Conservation (phyloP, 1,140 invertebrate species). For the Drosophila ogumai region DNA sequence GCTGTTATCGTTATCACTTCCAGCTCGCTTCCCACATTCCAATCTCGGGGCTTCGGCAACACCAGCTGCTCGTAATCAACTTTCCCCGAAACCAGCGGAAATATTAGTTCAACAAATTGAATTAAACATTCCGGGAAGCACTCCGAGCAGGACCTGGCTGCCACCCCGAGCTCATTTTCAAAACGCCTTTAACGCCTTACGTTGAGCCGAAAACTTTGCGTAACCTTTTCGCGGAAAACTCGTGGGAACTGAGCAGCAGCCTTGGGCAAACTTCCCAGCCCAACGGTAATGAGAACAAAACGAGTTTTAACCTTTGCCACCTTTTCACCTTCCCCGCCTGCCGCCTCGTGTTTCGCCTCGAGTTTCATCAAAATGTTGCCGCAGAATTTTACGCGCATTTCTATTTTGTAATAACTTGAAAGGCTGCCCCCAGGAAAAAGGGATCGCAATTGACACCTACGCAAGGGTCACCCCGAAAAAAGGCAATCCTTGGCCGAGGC, state of each 20-base stretch:
- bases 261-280: constrained; percentile 43
- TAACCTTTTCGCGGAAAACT: constrained; percentile 46
- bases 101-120: constrained; percentile 62
- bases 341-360: constrained; percentile 16
- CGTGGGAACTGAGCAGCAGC: constrained; percentile 42
- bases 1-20: constrained; percentile 24
- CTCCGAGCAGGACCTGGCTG: constrained; percentile 1
- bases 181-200: constrained; percentile 33
- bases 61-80: constrained; percentile 35
- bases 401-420: constrained; percentile 49
- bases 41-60: neutral
- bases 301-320: constrained; percentile 49
- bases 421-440: constrained; percentile 13
- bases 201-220: constrained; percentile 47
- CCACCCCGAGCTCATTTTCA: constrained; percentile 7
- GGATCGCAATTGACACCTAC: constrained; percentile 37
- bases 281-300: constrained; percentile 52
- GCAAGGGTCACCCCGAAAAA: neutral
- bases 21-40: constrained; percentile 30
- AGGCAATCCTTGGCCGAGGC: neutral
- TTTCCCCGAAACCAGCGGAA: constrained; percentile 14
- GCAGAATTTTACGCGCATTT: constrained; percentile 62
- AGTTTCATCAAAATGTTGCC: constrained; percentile 47
- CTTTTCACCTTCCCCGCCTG: constrained; percentile 3
- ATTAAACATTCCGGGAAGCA: constrained; percentile 54